These are phyloP conservation scores for Andricus curvator DNA, from an alignment of 2,888 invertebrate species.

Conservation along the genomic window DNA sequence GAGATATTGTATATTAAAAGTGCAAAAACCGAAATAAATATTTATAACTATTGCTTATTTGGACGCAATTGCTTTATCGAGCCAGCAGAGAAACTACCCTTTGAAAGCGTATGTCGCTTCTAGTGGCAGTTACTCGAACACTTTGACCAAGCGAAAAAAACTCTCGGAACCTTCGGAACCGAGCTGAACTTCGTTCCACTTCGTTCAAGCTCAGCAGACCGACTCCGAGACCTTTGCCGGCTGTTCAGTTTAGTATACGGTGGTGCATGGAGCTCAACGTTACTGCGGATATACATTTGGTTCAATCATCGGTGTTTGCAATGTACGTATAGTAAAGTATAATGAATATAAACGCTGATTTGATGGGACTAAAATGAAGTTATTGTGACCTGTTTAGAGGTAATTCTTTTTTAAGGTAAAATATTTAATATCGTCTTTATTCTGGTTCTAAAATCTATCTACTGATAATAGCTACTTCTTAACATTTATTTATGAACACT, in stretches of 20 bases:
- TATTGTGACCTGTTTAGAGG: neutral
- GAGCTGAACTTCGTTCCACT: conserved; percentile 35
- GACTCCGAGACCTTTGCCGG: conserved; percentile 32
- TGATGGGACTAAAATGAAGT: neutral
- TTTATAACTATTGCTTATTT: neutral
- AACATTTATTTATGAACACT: too few relatives aligned
- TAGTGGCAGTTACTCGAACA: conserved; percentile 27
- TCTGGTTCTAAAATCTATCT: too few relatives aligned
- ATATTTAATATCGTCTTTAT: neutral
- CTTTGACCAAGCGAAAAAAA: conserved; percentile 6
- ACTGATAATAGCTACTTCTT: too few relatives aligned
- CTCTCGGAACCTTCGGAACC: conserved; percentile 4
- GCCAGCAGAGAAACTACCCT: neutral
- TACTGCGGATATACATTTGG: conserved; percentile 3
- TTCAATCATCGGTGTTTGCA: neutral
- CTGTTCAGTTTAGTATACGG: conserved; percentile 29
- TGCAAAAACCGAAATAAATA: too few relatives aligned
- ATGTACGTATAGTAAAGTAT: conserved; percentile 3
- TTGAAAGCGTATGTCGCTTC: neutral
- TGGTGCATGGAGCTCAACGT: conserved; percentile 5
- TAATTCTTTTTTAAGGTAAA: neutral
- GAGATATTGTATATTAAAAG: too few relatives aligned
- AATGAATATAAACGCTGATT: neutral
- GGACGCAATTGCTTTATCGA: neutral
- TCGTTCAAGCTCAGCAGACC: conserved; percentile 34